Base-by-base conservation (phyloP, 2,888 invertebrate species). In the Saturnia japonica region DNA sequence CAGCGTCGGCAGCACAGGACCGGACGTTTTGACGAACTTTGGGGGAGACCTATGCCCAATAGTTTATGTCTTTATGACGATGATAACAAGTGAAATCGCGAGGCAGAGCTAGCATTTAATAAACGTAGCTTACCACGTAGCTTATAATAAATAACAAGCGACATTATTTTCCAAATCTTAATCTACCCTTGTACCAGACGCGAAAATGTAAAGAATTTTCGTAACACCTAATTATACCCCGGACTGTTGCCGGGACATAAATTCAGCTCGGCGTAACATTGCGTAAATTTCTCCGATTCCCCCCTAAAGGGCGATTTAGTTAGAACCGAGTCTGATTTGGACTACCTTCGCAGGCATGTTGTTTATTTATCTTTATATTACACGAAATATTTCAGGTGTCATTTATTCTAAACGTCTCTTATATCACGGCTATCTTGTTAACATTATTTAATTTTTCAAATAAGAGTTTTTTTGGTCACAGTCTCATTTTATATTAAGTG, bases 271-370 rank as follows among this genome's bases (percentile, higher is more conserved):
- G 71, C 72, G 68, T 73, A 69, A 72, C 74, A 57, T 69, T 70
- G 74, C 72, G 74, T 71, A 72, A 74, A 75, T 75, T 75, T 72
- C 64, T 60, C 71, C 70, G 57, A 75, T 72, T 47, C 72, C 70
- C 74, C 80, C 78, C 79, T 72, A 71, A 75, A 79, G 79, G 73
- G 74, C 76, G 76, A 78, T 79, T 76, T 68, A 42, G 69, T 57
- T 67, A 70, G 67, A 71, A 68, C 73, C 70, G 73, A 57, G 70
- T 71, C 51, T 68, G 69, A 68, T 70, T 69, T 40, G 16, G 19
- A 62, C 34, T 62, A 62, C 69, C 64, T 47, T 47, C 70, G 70
- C n/a, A 67, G 57, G 70, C 67, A 62, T 66, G 57, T 68, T 28
- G 60, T 70, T 68, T 69, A 71, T 71, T 66, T 69, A 66, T 66